phyloP scores from a whole-genome alignment of 2,797 vertebrate genomes.

The Apogon talboti region DNA sequence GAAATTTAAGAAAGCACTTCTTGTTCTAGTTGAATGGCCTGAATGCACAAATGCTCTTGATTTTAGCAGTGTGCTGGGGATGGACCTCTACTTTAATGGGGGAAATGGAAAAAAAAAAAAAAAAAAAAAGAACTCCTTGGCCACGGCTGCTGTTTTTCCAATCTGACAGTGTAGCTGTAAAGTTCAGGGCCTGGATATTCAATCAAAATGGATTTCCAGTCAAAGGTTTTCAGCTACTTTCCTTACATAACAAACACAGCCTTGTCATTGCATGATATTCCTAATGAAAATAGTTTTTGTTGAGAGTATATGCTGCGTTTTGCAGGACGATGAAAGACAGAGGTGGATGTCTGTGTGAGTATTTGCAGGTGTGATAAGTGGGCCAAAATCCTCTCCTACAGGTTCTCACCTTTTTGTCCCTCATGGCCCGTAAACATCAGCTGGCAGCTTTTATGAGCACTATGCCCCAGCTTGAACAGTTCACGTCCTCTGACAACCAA shows the following conservation, averaged over 20 bases:
- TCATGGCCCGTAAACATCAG: slow-evolving; percentile 42
- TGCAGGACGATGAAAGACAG: slow-evolving; percentile 20
- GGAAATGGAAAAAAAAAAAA: slow-evolving; percentile 59
- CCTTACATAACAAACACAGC: slow-evolving; percentile 71
- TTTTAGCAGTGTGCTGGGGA: slow-evolving; percentile 46
- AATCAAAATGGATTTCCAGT: slow-evolving; percentile 68
- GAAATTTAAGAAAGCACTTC: slow-evolving; percentile 16
- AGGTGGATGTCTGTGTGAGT: not conserved
- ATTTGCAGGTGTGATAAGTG: slow-evolving; percentile 45
- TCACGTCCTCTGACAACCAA: slow-evolving; percentile 25
- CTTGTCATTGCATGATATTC: slow-evolving; percentile 21
- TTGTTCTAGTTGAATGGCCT: slow-evolving; percentile 28
- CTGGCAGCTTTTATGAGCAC: slow-evolving; percentile 48
- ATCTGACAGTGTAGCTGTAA: slow-evolving; percentile 72
- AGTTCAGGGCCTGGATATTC: slow-evolving; percentile 68
- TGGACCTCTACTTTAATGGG: slow-evolving; percentile 58
- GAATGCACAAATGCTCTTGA: slow-evolving; percentile 24
- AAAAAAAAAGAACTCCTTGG: slow-evolving; percentile 61
- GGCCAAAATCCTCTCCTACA: slow-evolving; percentile 12
- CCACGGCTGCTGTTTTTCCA: slow-evolving; percentile 71
- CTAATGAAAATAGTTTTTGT: slow-evolving; percentile 12
- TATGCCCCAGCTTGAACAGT: slow-evolving; percentile 36
- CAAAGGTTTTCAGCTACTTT: slow-evolving; percentile 41
- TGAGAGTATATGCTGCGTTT: slow-evolving; percentile 16
- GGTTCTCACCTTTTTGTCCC: slow-evolving; percentile 39